These are phyloP conservation scores for Malurus leucopterus DNA, from an alignment of 2,797 vertebrate species.

Conservation along the genomic window DNA sequence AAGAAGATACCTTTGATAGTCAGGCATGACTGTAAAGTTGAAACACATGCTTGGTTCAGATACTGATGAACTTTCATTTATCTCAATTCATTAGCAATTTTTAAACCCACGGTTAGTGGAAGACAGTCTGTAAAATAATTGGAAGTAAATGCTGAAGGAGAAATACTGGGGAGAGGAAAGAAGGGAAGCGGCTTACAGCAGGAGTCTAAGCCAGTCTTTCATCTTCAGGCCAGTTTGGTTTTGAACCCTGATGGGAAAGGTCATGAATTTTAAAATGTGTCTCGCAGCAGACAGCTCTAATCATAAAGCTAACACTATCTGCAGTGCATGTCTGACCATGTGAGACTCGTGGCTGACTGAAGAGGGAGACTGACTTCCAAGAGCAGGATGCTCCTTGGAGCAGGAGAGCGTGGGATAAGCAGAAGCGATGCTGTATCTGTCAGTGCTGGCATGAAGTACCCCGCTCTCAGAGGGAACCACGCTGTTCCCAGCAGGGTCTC, in stretches of 20 bases:
- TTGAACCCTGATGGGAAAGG: slow-evolving; percentile 69
- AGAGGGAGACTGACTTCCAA: slow-evolving; percentile 18
- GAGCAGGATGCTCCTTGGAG: background rate
- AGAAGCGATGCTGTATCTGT: background rate
- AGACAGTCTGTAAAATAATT: slow-evolving; percentile 61
- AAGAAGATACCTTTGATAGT: slow-evolving; percentile 69
- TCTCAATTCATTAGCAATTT: slow-evolving; percentile 57
- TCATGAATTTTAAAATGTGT: slow-evolving; percentile 73
- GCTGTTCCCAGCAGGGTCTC: background rate
- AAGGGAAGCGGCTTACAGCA: background rate
- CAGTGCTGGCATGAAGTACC: background rate
- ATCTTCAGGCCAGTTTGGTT: slow-evolving; percentile 57
- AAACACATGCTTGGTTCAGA: slow-evolving; percentile 53
- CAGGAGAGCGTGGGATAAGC: background rate
- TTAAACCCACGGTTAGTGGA: slow-evolving; percentile 53
- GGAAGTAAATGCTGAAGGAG: slow-evolving; percentile 39
- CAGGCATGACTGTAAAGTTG: background rate
- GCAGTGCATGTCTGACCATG: background rate
- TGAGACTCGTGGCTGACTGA: slow-evolving; percentile 9
- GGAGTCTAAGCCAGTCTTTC: slow-evolving; percentile 60
- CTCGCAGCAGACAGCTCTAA: slow-evolving; percentile 57
- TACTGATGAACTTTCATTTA: slow-evolving; percentile 62
- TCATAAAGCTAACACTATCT: slow-evolving; percentile 47
- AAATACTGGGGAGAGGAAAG: slow-evolving; percentile 3
- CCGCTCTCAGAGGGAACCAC: accelerated